Base-by-base conservation (phyloP, 2,113 vertebrate species). In the Amazona vittata region DNA sequence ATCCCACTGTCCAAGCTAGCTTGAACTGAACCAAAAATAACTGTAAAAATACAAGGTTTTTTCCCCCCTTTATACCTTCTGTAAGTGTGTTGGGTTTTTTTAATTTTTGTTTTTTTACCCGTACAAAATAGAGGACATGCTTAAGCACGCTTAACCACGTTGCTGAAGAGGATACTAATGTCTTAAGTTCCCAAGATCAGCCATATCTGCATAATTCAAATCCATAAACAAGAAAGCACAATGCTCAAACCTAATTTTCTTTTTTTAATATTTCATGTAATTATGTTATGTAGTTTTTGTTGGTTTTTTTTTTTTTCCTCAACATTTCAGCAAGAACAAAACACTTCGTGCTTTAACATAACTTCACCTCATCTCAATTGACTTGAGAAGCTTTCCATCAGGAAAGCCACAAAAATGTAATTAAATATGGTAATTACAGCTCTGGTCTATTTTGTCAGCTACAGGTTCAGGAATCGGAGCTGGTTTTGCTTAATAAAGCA, bases 401-500 rank as follows among this genome's bases (percentile, higher is more conserved):
- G 46, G 31, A 86, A 81, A 77, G 24, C 4, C 3, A 50, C 35
- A 70, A 75, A 68, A 65, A 50, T 1, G 15, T 53, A 80, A 89
- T 44, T 81, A 76, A 59, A 70, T 41, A 69, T 21, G 28, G 47
- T 96, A 94, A 97, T 95, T 96, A 94, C 22, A 95, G 75, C 88
- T 95, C 50, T 97, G 64, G 60, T 92, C 77, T 62, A 93, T 96
- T 93, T 95, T 22, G 12, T 95, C 80, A 78, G 85, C 71, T 94
- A 94, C 44, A 90, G 86, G 70, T 91, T 94, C 90, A 75, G 78
- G 52, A 97, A 96, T 96, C 89, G 73, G 86, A 94, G 63, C 50
- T 94, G 63, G 89, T 90, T 94, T 97, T 93, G 44, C 70, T 92
- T 97, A 97, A 96, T 95, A 76, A 96, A 97, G 26, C 85, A 96